These are phyloP conservation scores for Bombyx mandarina DNA, from an alignment of 1,140 invertebrate genomes.

Conservation along the genomic window DNA sequence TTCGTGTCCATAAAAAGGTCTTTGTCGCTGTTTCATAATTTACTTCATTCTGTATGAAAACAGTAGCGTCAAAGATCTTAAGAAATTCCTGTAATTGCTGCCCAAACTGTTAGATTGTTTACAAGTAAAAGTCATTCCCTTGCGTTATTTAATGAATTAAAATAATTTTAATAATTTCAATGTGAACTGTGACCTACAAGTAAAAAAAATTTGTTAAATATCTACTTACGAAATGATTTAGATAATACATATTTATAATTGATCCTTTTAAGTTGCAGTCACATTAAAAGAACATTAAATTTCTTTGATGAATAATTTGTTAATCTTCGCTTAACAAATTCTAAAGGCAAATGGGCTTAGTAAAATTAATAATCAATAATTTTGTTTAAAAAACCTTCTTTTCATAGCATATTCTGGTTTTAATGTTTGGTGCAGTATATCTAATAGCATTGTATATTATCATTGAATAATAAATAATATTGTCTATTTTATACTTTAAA, in stretches of 20 bases:
- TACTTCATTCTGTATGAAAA: neutral
- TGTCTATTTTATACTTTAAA: slow-evolving; percentile 32
- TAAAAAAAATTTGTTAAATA: too few relatives aligned
- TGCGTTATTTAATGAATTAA: too few relatives aligned
- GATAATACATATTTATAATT: too few relatives aligned
- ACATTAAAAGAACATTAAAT: slow-evolving; percentile 10
- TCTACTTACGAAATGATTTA: too few relatives aligned
- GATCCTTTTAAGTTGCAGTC: slow-evolving; percentile 11
- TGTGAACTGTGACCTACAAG: too few relatives aligned
- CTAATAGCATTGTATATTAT: slow-evolving; percentile 68
- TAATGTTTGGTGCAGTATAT: slow-evolving; percentile 69
- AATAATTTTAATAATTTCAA: too few relatives aligned
- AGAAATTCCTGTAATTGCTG: slow-evolving; percentile 29
- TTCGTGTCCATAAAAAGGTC: too few relatives aligned
- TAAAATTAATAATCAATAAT: slow-evolving; percentile 38
- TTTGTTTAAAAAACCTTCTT: slow-evolving; percentile 45
- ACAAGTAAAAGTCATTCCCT: too few relatives aligned
- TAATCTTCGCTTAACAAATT: slow-evolving; percentile 43
- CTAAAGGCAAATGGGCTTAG: slow-evolving; percentile 61
- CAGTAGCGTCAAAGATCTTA: slow-evolving; percentile 23
- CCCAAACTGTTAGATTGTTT: slow-evolving; percentile 37
- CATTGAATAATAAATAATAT: slow-evolving; percentile 58
- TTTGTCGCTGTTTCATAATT: neutral
- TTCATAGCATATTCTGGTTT: slow-evolving; percentile 58
- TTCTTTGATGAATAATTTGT: slow-evolving; percentile 25